phyloP scores from a whole-genome alignment of 2,888 invertebrate genomes.

The Arge pagana region DNA sequence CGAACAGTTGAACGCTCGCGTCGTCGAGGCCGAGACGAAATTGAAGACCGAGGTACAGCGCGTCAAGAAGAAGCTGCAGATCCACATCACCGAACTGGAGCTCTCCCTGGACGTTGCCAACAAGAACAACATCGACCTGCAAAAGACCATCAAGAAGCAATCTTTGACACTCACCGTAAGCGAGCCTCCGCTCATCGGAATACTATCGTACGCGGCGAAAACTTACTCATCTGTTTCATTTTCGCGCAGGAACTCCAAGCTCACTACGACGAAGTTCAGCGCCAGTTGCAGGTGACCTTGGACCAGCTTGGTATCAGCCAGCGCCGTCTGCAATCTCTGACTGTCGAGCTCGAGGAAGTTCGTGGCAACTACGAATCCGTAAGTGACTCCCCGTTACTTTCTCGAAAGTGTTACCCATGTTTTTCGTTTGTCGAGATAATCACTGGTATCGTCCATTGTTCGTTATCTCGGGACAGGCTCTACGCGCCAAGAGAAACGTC shows the following conservation, averaged over 20 bases:
- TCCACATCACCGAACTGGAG: constrained; percentile 96
- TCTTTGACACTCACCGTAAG: constrained; percentile 82
- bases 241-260: constrained; percentile 80
- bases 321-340: constrained; percentile 87
- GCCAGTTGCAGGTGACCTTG: constrained; percentile 92
- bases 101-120: constrained; percentile 96
- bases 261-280: constrained; percentile 95
- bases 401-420: no score
- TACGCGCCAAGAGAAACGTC: constrained; percentile 87
- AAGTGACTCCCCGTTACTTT: no score
- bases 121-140: constrained; percentile 96
- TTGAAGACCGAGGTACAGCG: constrained; percentile 94
- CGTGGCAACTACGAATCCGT: constrained; percentile 87
- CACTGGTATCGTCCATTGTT: no score
- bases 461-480: constrained; percentile 66
- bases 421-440: no score
- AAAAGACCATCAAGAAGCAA: constrained; percentile 97
- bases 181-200: constrained; percentile 6
- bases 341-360: constrained; percentile 95
- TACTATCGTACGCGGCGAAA: neutral
- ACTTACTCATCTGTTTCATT: no score
- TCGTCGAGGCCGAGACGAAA: constrained; percentile 94
- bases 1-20: constrained; percentile 92
- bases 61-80: constrained; percentile 99
- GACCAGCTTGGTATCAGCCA: constrained; percentile 91